Conservation (phyloP, 2,113 vertebrate genomes). For the Tupaia chinensis region DNA sequence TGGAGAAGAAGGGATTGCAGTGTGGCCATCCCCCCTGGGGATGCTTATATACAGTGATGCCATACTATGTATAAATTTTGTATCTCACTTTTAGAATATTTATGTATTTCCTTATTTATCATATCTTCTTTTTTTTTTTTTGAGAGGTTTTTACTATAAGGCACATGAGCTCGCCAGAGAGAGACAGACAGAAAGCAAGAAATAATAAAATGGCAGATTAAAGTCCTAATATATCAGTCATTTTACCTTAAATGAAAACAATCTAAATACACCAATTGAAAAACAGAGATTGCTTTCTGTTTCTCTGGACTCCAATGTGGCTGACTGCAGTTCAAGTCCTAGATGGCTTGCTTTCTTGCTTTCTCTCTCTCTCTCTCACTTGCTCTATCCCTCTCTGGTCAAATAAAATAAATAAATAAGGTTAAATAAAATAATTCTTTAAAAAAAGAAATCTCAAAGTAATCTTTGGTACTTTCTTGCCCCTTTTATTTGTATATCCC, state of each 20-base stretch:
- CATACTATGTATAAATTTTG: too few relatives aligned
- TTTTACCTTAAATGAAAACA: background rate
- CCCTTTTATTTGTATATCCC: background rate
- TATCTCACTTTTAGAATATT: too few relatives aligned
- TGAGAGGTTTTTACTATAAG: too few relatives aligned
- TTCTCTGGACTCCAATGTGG: too few relatives aligned
- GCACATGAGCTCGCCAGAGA: background rate
- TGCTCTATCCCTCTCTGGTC: background rate
- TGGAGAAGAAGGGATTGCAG: too few relatives aligned
- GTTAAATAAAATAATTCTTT: background rate
- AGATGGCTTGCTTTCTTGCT: too few relatives aligned
- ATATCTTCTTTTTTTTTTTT: too few relatives aligned
- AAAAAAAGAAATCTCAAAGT: constrained; percentile 23
- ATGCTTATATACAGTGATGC: too few relatives aligned
- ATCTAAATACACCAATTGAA: background rate
- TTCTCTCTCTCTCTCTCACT: background rate
- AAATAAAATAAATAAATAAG: too few relatives aligned
- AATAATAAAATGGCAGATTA: constrained; percentile 41
- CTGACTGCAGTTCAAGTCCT: too few relatives aligned
- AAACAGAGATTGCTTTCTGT: background rate
- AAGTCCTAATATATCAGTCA: background rate
- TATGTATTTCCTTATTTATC: too few relatives aligned
- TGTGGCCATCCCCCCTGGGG: too few relatives aligned
- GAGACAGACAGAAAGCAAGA: background rate
- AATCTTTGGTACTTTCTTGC: constrained; percentile 12